Evolutionary conservation across 2,797 vertebrate species (phyloP).

Genomic region (Ceryle rudis): DNA sequence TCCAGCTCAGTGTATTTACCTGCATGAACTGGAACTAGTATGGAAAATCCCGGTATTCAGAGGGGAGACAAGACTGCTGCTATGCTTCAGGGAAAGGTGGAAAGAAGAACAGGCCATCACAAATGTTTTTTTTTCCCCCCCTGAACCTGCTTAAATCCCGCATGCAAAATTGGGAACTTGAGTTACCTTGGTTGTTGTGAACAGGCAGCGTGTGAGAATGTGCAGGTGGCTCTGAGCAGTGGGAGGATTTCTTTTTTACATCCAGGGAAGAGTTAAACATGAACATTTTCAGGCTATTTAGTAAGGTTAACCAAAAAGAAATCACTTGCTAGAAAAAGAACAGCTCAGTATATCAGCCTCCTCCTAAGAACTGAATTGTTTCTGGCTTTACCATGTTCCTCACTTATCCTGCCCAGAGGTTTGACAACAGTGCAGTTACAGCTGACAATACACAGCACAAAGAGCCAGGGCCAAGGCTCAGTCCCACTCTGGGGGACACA

Average conservation of each 20-base stretch:
- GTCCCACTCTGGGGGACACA: neutral
- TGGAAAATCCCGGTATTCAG: neutral
- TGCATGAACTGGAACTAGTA: neutral
- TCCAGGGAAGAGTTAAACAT: neutral
- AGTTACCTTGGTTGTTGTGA: accelerated
- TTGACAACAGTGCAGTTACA: neutral
- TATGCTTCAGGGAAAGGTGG: neutral
- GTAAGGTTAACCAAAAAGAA: neutral
- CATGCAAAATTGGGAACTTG: neutral
- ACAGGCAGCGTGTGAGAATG: accelerated
- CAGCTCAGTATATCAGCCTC: neutral
- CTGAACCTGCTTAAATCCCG: neutral
- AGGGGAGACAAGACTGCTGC: neutral
- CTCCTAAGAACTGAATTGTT: neutral
- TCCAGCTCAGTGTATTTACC: neutral
- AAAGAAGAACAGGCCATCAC: neutral
- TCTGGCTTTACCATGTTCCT: neutral
- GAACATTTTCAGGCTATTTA: neutral
- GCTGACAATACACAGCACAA: neutral
- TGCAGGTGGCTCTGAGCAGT: accelerated
- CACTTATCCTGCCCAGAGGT: neutral
- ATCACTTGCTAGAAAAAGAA: neutral
- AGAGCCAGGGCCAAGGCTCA: neutral
- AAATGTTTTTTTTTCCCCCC: neutral
- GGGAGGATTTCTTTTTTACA: neutral